Conservation (phyloP, 2,888 invertebrate genomes). For the Cryptophagus acutangulus region DNA sequence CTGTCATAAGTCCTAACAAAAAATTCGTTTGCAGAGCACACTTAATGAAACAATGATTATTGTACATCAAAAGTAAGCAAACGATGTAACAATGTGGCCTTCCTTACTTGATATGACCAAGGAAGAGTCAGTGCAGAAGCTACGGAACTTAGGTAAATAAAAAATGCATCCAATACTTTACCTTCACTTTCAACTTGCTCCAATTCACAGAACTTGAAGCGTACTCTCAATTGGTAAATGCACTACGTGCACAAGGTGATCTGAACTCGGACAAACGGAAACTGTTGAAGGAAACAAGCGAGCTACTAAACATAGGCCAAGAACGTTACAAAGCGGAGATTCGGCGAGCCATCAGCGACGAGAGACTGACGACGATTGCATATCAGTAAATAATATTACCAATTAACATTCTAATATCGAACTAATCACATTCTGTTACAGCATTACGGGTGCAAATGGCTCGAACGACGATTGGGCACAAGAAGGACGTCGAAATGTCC, state of each 20-base stretch:
- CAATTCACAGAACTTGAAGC: slow-evolving; percentile 74
- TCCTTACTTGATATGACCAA: slow-evolving; percentile 75
- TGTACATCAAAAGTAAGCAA: too few species aligned
- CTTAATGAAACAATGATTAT: too few species aligned
- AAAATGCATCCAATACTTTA: background rate
- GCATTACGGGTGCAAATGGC: slow-evolving; percentile 63
- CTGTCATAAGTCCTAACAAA: too few species aligned
- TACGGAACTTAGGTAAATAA: slow-evolving; percentile 74
- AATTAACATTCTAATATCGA: too few species aligned
- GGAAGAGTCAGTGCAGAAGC: slow-evolving; percentile 83
- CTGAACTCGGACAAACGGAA: slow-evolving; percentile 79
- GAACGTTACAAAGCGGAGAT: slow-evolving; percentile 91
- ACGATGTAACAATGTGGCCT: slow-evolving; percentile 66
- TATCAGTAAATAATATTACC: slow-evolving; percentile 74
- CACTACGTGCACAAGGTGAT: slow-evolving; percentile 87
- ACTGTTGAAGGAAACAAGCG: slow-evolving; percentile 76
- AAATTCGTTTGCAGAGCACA: too few species aligned
- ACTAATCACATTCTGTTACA: too few species aligned
- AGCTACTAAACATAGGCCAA: slow-evolving; percentile 77
- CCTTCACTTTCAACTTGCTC: too few species aligned
- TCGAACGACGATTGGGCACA: slow-evolving; percentile 73
- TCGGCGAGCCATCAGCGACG: slow-evolving; percentile 87
- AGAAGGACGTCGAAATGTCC: slow-evolving; percentile 79
- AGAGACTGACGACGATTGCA: slow-evolving; percentile 81
- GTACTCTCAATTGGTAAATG: slow-evolving; percentile 83